These are phyloP conservation scores for Hypomecis punctinalis DNA, from an alignment of 2,888 invertebrate species.

Conservation along the genomic window DNA sequence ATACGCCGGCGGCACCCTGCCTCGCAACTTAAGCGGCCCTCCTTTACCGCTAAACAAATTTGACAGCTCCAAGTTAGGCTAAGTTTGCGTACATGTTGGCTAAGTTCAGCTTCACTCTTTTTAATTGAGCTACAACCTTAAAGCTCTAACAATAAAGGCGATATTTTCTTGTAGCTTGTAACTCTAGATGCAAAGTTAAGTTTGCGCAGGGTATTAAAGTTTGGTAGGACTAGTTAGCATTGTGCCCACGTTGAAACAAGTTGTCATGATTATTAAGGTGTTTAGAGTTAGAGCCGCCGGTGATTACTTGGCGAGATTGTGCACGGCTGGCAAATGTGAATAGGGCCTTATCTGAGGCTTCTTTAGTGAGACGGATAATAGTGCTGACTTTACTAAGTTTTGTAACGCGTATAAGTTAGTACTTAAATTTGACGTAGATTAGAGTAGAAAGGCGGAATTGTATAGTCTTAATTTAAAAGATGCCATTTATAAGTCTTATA, in stretches of 20 bases:
- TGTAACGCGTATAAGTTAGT: not conserved
- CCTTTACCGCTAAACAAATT: conserved; percentile 83
- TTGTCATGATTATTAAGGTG: conserved; percentile 81
- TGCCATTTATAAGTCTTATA: no score
- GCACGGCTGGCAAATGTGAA: conserved; percentile 24
- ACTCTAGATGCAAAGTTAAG: conserved; percentile 20
- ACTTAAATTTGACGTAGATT: no score
- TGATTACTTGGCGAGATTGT: conserved; percentile 52
- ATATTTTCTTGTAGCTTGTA: conserved; percentile 31
- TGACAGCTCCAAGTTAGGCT: conserved; percentile 82
- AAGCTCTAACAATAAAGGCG: conserved; percentile 38
- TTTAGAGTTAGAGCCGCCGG: conserved; percentile 64
- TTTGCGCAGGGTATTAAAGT: conserved; percentile 62
- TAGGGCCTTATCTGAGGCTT: conserved; percentile 23
- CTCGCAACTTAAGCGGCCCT: conserved; percentile 77
- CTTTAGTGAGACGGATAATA: conserved; percentile 19
- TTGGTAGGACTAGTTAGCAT: conserved; percentile 78
- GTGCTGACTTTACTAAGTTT: conserved; percentile 13
- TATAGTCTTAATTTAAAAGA: no score
- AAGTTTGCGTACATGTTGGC: conserved; percentile 75
- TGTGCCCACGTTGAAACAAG: conserved; percentile 79
- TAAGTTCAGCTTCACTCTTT: conserved; percentile 51
- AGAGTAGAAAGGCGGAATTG: no score
- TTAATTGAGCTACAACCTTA: conserved; percentile 39
- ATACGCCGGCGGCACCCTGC: conserved; percentile 75